These are phyloP conservation scores for Nowickia ferox DNA, from an alignment of 2,888 invertebrate genomes.

Conservation along the genomic window DNA sequence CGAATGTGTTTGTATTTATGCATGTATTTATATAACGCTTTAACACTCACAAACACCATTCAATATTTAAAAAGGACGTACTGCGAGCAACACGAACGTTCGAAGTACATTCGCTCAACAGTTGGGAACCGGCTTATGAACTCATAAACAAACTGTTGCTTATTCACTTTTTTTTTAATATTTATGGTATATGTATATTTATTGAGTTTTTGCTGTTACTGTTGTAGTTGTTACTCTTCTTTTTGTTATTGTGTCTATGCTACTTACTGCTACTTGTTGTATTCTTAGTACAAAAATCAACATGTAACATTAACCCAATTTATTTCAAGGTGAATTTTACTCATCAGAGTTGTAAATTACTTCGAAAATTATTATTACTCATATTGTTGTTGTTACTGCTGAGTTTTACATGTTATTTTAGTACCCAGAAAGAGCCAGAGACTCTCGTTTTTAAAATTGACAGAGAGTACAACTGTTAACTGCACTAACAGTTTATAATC, in stretches of 20 bases:
- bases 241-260: background rate
- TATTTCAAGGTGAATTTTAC: conserved; percentile 71
- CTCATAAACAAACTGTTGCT: conserved; percentile 74
- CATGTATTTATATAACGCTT: no score
- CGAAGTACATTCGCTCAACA: conserved; percentile 20
- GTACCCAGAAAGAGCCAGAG: conserved; percentile 20
- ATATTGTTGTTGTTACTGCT: conserved; percentile 30
- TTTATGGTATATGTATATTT: background rate
- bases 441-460: background rate
- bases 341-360: conserved; percentile 51
- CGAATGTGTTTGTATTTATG: no score
- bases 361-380: background rate
- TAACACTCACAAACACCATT: background rate
- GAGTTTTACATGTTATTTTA: conserved; percentile 22
- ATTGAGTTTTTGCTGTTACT: background rate
- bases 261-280: conserved; percentile 21
- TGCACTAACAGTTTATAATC: conserved; percentile 3
- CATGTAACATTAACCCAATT: conserved; percentile 72
- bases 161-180: conserved; percentile 55
- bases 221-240: background rate
- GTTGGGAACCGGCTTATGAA: conserved; percentile 57
- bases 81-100: no score
- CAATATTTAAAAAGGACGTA: no score
- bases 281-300: conserved; percentile 61
- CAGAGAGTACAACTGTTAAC: conserved; percentile 1